A percentile compares a stretch with the other conserved stretches of the same genome.
Conservation (phyloP, 2,113 vertebrate genomes). For the Periophthalmus modestus region DNA sequence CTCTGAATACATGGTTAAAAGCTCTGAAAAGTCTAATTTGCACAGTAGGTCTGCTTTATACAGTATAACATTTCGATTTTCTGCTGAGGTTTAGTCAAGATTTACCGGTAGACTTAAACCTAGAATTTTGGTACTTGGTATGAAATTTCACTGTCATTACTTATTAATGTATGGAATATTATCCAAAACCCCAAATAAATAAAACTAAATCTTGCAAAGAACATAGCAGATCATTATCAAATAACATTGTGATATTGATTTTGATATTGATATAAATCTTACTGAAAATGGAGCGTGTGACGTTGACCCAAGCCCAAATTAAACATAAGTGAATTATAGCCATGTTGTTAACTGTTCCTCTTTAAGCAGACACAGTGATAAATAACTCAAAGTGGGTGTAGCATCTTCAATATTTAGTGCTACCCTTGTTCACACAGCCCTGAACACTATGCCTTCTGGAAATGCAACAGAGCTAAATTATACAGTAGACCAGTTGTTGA, state of each 20-base stretch:
- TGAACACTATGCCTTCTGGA: background rate
- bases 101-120: too few species aligned
- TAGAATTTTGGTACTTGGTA: background rate
- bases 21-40: too few species aligned
- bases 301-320: background rate
- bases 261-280: background rate
- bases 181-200: background rate
- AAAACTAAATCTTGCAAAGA: background rate
- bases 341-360: constrained; percentile 8
- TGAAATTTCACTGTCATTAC: background rate
- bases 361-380: constrained; percentile 10
- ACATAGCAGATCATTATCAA: background rate
- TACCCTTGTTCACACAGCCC: background rate
- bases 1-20: too few species aligned
- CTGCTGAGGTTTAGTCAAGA: background rate
- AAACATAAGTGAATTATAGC: constrained; percentile 5
- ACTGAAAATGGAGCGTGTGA: background rate
- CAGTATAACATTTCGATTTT: background rate
- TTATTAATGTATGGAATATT: background rate
- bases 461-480: background rate
- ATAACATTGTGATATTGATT: background rate
- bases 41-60: too few species aligned
- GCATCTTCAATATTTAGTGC: constrained; percentile 12
- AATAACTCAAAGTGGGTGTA: constrained; percentile 6
- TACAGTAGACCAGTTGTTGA: background rate